Base-by-base conservation (phyloP, 1,140 invertebrate genomes). In the Hycleus phaleratus region DNA sequence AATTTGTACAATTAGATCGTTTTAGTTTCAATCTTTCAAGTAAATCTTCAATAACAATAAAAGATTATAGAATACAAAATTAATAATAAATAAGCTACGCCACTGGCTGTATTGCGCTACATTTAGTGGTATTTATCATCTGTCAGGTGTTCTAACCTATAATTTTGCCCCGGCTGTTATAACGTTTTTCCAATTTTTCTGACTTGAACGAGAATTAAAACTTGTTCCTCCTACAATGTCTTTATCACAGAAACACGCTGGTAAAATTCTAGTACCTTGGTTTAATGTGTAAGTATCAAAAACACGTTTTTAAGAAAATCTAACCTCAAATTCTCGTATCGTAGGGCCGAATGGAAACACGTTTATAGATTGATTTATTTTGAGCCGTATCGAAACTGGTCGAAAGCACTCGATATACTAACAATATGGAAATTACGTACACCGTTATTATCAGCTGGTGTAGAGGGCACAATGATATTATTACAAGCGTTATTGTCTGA, bases 401-500 rank as follows among this genome's bases (percentile, higher is more conserved):
- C 57, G 9, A 75, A 78, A 66, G 81, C 78, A 38, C 73, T 82
- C 53, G 66, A 81, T 52, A 67, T 71, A 24, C 66, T 85, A 39
- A 62, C 79, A 32, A 70, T 82, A 56, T 85, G 84, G 84, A 84
- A 85, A 74, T 68, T 78, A 25, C 76, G 85, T 56, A 79, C 79
- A 55, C 79, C 82, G n/a, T 78, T 79, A 58, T 66, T 88, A 57
- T 82, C 85, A 9, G 78, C 82, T 26, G 85, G 83, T 2, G 77
- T 86, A 18, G 85, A 88, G 66, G 83, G 83, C 18, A 85, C 85
- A 3, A 67, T 85, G 32, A 77, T 75, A 12, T 69, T 87, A 42
- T 67, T 86, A n/a, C 79, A 85, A 73, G 83, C 63, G 1, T 38
- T 71, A 12, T 49, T 70, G 10, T 25, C 46, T 11, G 53, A 65